These are phyloP conservation scores for Bombylius discolor DNA, from an alignment of 2,888 invertebrate species.

Conservation along the genomic window DNA sequence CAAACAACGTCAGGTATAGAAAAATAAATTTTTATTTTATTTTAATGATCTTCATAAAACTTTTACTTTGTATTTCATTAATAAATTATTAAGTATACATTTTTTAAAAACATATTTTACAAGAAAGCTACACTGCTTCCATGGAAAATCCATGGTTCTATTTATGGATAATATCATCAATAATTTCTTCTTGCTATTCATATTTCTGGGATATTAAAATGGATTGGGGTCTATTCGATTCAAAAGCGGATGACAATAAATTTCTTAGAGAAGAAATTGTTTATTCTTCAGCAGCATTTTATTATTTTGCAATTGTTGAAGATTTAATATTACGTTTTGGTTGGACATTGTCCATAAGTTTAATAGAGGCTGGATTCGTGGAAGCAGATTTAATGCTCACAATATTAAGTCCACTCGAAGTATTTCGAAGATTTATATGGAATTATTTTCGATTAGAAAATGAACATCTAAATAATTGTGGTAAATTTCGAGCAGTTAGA, in stretches of 20 bases:
- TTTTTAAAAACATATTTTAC: too few relatives aligned
- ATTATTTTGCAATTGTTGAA: constrained; percentile 72
- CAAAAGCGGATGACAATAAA: constrained; percentile 59
- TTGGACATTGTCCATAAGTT: constrained; percentile 60
- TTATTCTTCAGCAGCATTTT: constrained; percentile 66
- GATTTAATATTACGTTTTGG: constrained; percentile 65
- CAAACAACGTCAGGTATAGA: constrained; percentile 28
- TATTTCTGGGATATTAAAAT: constrained; percentile 79
- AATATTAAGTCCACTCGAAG: constrained; percentile 52
- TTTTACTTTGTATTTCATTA: constrained; percentile 35
- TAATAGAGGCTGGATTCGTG: constrained; percentile 50
- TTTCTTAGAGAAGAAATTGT: constrained; percentile 68
- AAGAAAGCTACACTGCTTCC: constrained; percentile 24
- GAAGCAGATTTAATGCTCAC: constrained; percentile 54
- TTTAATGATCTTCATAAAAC: too few relatives aligned
- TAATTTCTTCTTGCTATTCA: constrained; percentile 64
- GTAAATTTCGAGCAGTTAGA: constrained; percentile 74
- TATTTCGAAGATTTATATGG: constrained; percentile 69
- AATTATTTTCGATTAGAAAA: constrained; percentile 82
- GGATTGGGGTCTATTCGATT: constrained; percentile 78
- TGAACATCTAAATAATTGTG: constrained; percentile 81
- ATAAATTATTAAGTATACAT: background rate
- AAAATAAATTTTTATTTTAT: background rate
- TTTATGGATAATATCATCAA: constrained; percentile 53
- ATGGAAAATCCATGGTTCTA: constrained; percentile 52